These are phyloP conservation scores for Pongo abelii DNA, from an alignment of 2,113 vertebrate genomes.

Conservation along the genomic window DNA sequence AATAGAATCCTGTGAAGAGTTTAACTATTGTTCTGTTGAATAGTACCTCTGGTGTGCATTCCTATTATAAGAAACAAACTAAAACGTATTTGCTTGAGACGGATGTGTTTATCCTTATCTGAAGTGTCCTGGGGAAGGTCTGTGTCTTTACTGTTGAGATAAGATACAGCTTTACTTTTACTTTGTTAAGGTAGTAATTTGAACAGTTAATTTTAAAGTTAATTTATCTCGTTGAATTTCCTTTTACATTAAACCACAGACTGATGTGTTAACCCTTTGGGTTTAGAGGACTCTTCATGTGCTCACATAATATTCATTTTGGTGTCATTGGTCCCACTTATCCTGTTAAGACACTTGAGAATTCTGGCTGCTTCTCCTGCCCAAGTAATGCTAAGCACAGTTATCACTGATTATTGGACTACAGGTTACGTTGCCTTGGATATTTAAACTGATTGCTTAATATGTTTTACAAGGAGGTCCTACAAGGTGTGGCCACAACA, in stretches of 20 bases:
- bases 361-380: not conserved
- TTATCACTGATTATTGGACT: not conserved
- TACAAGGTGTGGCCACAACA: not conserved
- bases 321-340: not conserved
- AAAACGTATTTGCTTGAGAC: not conserved
- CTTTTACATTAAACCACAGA: conserved; percentile 43
- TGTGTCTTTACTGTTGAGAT: conserved; percentile 27
- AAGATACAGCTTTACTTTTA: not conserved
- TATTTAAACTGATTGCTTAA: conserved; percentile 14
- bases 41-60: conserved; percentile 7
- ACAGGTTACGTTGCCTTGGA: not conserved
- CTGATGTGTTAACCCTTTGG: conserved; percentile 10
- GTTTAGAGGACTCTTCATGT: conserved; percentile 49
- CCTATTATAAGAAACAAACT: conserved; percentile 44
- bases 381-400: not conserved
- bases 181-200: conserved; percentile 25
- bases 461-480: not conserved
- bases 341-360: not conserved
- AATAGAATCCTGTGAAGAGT: conserved; percentile 31
- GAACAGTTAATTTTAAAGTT: conserved; percentile 16
- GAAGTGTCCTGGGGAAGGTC: conserved; percentile 32
- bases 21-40: conserved; percentile 48
- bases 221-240: conserved; percentile 37
- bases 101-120: conserved; percentile 10
- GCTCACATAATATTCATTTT: conserved; percentile 14